Evolutionary conservation across 2,797 vertebrate genomes (phyloP).

Genomic region (Tympanoctomys barrerae): DNA sequence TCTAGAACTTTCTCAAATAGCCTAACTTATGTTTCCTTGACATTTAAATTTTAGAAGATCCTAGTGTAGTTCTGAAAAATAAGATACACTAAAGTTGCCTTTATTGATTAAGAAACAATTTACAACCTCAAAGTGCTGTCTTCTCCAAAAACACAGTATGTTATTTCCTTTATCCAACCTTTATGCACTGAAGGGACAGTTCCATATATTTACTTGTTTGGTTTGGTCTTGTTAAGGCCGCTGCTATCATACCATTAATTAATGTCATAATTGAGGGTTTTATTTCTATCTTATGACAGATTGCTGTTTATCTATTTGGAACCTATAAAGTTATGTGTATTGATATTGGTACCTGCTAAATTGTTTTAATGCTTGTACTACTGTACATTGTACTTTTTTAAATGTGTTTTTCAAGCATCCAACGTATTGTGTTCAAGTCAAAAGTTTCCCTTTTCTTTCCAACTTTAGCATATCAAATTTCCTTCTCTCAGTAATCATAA

Average conservation of each 20-base stretch:
- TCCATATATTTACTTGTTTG: constrained; percentile 1
- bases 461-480: not conserved
- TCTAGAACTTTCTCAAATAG: not conserved
- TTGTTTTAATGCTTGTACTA: not conserved
- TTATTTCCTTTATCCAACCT: not conserved
- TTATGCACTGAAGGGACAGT: not conserved
- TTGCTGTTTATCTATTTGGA: not conserved
- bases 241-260: not conserved
- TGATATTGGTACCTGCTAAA: not conserved
- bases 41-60: not conserved
- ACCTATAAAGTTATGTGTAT: not conserved
- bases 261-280: not conserved
- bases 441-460: not conserved
- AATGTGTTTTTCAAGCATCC: not conserved
- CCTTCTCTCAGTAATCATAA: not conserved
- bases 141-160: not conserved
- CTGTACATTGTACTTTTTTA: not conserved
- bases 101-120: constrained; percentile 9
- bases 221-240: not conserved
- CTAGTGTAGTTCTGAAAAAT: not conserved
- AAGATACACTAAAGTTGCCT: not conserved
- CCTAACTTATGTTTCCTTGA: not conserved
- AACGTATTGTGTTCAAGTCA: not conserved
- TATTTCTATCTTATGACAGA: not conserved
- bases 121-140: not conserved